These are phyloP conservation scores for Heterohyrax brucei DNA, from an alignment of 2,797 vertebrate genomes.

Conservation along the genomic window DNA sequence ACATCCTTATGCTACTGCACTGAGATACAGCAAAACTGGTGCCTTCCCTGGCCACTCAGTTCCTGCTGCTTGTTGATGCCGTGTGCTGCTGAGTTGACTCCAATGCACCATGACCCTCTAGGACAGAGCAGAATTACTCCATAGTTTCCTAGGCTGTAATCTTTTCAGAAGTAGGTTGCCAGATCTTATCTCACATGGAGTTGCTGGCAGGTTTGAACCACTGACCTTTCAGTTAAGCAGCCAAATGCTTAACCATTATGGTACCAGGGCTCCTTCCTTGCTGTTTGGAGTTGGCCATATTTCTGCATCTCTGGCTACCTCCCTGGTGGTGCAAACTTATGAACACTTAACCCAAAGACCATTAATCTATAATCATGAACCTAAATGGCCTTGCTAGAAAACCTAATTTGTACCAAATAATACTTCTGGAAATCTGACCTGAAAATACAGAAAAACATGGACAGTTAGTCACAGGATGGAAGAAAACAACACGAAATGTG, in stretches of 20 bases:
- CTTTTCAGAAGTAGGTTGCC: too few relatives aligned
- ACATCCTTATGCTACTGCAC: neutral
- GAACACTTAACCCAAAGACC: neutral
- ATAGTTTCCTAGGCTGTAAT: too few relatives aligned
- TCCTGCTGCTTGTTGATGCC: neutral
- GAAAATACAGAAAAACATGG: neutral
- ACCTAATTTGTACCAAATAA: neutral
- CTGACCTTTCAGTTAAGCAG: neutral
- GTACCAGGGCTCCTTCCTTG: neutral
- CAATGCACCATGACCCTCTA: too few relatives aligned
- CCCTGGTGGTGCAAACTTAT: neutral
- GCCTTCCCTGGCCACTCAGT: neutral
- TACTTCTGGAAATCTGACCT: neutral
- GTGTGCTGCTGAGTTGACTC: too few relatives aligned
- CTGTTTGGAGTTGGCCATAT: neutral
- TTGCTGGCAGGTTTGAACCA: neutral
- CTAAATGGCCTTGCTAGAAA: neutral
- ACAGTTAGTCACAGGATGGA: neutral
- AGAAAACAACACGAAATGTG: neutral
- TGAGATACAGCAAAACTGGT: neutral
- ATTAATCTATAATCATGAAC: neutral
- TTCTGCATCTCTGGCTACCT: neutral
- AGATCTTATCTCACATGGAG: neutral
- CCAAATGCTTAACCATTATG: neutral
- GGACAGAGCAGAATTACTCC: too few relatives aligned